Evolutionary conservation across 53 echinoderm and acorn worm species (phyloP).

Genomic region (Glandiceps talaboti): DNA sequence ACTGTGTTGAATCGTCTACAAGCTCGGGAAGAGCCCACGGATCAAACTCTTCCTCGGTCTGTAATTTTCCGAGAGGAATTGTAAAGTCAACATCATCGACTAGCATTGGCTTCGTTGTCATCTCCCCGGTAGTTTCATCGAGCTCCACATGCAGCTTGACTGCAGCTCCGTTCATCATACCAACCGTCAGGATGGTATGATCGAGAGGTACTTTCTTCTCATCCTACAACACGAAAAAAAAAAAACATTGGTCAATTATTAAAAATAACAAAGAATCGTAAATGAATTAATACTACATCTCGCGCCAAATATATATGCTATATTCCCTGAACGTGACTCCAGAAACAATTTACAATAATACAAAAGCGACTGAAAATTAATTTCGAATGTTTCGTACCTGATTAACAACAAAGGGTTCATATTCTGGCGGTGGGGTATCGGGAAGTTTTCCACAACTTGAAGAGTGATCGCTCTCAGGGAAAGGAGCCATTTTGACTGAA

Average conservation of each 20-base stretch:
- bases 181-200: neutral
- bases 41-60: neutral
- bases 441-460: neutral
- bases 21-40: neutral
- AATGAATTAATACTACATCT: too few relatives aligned
- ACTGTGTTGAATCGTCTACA: neutral
- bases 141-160: neutral
- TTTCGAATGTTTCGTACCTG: neutral
- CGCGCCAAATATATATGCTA: neutral
- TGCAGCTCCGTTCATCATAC: neutral
- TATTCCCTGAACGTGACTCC: neutral
- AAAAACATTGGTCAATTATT: too few relatives aligned
- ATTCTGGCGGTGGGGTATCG: neutral
- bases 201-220: neutral
- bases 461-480: neutral
- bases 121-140: neutral
- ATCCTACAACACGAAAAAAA: neutral
- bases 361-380: neutral
- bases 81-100: neutral
- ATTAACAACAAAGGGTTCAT: neutral
- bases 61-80: neutral
- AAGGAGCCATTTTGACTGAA: neutral
- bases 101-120: neutral
- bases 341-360: neutral
- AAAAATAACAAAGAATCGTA: neutral